A percentile compares a stretch with the other conserved stretches of the same genome.
Conservation (phyloP, 2,888 invertebrate genomes). For the Netelia inedita region DNA sequence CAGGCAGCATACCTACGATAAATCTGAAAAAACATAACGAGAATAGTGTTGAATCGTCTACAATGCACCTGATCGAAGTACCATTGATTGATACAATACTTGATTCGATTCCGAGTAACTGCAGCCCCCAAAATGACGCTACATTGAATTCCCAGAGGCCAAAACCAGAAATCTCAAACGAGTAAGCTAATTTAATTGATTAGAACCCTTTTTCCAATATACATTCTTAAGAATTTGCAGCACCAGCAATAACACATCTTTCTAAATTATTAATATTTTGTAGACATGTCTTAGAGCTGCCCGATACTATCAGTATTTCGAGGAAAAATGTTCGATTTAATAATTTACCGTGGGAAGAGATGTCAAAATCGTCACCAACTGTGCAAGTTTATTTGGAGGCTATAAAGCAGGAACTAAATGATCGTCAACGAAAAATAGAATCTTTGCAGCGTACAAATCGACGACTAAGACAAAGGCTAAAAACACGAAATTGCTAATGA, state of each 20-base stretch:
- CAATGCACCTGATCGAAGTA: neutral
- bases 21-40: neutral
- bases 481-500: neutral
- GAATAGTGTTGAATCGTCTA: neutral
- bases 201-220: neutral
- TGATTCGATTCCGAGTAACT: neutral
- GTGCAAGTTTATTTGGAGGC: neutral
- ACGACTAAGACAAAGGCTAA: neutral
- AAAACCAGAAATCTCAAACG: neutral
- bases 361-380: neutral
- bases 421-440: neutral
- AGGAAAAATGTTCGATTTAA: neutral
- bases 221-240: neutral
- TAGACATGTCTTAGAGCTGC: neutral
- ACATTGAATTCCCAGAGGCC: neutral
- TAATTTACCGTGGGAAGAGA: neutral
- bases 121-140: neutral
- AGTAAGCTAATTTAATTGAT: slow-evolving; percentile 1
- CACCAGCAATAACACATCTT: neutral
- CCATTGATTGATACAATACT: neutral
- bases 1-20: neutral
- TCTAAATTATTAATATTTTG: neutral
- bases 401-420: neutral
- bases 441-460: neutral
- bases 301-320: neutral